These are phyloP conservation scores for Tyrannus savana DNA, from an alignment of 2,113 vertebrate species.

Conservation along the genomic window DNA sequence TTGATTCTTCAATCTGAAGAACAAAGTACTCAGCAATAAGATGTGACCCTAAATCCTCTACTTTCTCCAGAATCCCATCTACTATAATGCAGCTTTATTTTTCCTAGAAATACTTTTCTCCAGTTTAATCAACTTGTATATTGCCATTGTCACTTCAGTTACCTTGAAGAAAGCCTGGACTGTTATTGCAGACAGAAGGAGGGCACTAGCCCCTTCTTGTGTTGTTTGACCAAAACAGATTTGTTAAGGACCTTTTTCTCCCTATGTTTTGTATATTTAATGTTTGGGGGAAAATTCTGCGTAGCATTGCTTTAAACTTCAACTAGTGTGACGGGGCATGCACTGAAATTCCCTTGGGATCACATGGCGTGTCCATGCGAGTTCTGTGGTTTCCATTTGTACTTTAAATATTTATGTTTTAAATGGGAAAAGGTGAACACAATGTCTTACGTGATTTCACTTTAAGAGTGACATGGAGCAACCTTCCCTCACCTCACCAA, in stretches of 20 bases:
- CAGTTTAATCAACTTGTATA: not conserved
- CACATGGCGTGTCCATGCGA: not conserved
- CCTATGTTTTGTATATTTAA: not conserved
- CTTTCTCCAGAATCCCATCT: not conserved
- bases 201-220: not conserved
- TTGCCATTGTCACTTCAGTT: not conserved
- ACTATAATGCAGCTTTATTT: not conserved
- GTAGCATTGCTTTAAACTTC: not conserved
- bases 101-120: not conserved
- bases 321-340: not conserved
- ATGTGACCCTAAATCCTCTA: rapidly evolving
- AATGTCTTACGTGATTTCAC: not conserved
- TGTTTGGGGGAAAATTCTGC: not conserved
- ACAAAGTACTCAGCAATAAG: not conserved
- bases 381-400: not conserved
- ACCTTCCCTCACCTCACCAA: not conserved
- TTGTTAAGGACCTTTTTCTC: not conserved
- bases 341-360: not conserved
- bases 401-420: not conserved
- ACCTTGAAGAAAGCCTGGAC: not conserved
- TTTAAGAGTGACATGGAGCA: not conserved
- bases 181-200: not conserved
- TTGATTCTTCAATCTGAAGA: not conserved
- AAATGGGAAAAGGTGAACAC: not conserved
- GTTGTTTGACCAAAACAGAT: not conserved